A percentile compares a stretch with the other conserved stretches of the same genome.
Evolutionary conservation across 2,888 invertebrate genomes (phyloP).

Genomic region (Ectobius pallidus): DNA sequence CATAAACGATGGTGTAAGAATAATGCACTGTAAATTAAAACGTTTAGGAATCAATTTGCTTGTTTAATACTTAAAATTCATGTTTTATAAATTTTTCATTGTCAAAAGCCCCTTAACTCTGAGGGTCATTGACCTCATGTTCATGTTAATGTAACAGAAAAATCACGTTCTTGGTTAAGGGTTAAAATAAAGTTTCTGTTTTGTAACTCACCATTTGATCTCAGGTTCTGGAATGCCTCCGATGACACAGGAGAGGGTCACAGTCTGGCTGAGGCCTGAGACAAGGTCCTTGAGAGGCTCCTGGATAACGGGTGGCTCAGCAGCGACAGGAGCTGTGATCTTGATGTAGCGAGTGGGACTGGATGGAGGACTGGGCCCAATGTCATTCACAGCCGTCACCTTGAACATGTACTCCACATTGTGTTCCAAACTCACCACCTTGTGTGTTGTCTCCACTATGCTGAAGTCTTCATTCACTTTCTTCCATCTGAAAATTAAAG

Average conservation of each 20-base stretch:
- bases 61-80: too few species aligned
- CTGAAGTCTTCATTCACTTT: constrained; percentile 62
- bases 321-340: constrained; percentile 60
- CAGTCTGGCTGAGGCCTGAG: constrained; percentile 66
- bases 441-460: constrained; percentile 68
- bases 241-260: constrained; percentile 77
- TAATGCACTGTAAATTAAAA: too few species aligned
- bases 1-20: too few species aligned
- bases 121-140: too few species aligned
- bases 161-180: too few species aligned
- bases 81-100: too few species aligned
- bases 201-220: constrained; percentile 70
- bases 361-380: constrained; percentile 75
- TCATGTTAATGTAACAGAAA: too few species aligned
- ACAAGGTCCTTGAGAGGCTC: constrained; percentile 71
- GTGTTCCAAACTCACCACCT: constrained; percentile 65
- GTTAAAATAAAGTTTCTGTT: too few species aligned
- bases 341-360: constrained; percentile 66
- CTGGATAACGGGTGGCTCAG: constrained; percentile 69
- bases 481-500: constrained; percentile 72
- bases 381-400: constrained; percentile 76
- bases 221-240: constrained; percentile 77
- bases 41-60: too few species aligned
- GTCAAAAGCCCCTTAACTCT: too few species aligned
- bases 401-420: constrained; percentile 74